Base-by-base conservation (phyloP, 2,797 vertebrate genomes). In the Brotula barbata region DNA sequence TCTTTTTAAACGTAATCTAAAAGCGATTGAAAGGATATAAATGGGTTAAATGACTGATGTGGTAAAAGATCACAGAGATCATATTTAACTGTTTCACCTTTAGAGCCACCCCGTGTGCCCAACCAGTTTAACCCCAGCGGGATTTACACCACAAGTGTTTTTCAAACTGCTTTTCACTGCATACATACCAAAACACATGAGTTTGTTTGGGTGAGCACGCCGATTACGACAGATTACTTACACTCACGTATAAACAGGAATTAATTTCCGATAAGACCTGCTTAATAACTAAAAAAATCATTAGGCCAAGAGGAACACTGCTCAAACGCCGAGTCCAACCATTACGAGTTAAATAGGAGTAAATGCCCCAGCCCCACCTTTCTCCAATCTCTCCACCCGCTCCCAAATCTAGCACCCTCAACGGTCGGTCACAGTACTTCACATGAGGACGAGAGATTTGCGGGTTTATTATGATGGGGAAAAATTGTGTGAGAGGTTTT, bases 181-280 rank as follows among this genome's bases (percentile, higher is more conserved):
- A 68, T 81, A 82, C 69, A 80, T 77, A 73, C 25, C 25, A 28
- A 28, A 4, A 28, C 25, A 28, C 75, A 68, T 50, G 66, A 73
- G 68, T 72, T 71, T 81, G 79, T 86, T 84, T 87, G 80, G 75
- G 76, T 78, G 76, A 84, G 71, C 73, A 53, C 73, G 55, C 71
- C 71, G 83, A 88, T 90, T 89, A 89, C 75, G 84, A 74, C 80
- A 89, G 89, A 89, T 89, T 90, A 90, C 84, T 88, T 88, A 88
- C 84, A 88, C 84, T 69, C 84, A 40, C 65, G 64, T 78, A 82
- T 83, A 87, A 89, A 88, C 76, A 87, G 86, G 87, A 87, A 89
- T 90, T 91, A 89, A 79, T 81, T 80, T 68, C 73, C 74, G 81
- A 86, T 87, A 87, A 87, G 84, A 87, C 83, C 67, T 88, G 84